Conservation (phyloP, 2,113 vertebrate species). For the Engraulis encrasicolus region DNA sequence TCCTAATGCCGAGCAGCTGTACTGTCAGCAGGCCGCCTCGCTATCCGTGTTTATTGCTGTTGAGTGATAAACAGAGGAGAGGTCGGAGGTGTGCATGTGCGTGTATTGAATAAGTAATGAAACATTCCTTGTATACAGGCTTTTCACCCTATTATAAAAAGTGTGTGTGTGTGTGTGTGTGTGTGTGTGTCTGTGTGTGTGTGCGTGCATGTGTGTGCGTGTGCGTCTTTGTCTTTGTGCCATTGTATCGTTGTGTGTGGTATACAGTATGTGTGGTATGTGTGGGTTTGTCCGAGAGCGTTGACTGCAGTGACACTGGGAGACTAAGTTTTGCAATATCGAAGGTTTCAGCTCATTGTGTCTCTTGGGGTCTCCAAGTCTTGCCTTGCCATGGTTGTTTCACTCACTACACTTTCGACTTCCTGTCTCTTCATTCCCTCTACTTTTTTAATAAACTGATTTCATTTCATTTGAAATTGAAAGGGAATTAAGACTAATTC, state of each 20-base stretch:
- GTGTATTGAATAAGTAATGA: too few species aligned
- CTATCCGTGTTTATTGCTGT: background rate
- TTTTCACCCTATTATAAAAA: too few species aligned
- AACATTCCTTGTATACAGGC: too few species aligned
- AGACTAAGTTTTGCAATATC: conserved; percentile 1
- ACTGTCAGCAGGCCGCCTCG: background rate
- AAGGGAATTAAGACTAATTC: conserved; percentile 14
- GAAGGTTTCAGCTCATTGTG: background rate
- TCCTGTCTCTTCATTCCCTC: background rate
- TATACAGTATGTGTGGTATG: background rate
- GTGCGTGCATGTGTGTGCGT: background rate
- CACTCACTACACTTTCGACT: background rate
- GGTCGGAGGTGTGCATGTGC: background rate
- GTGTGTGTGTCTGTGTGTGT: background rate
- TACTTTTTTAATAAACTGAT: conserved; percentile 8
- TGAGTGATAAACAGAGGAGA: background rate
- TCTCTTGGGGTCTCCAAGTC: background rate
- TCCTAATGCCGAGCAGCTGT: conserved; percentile 18
- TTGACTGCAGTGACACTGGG: background rate
- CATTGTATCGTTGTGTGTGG: background rate
- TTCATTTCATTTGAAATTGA: conserved; percentile 5
- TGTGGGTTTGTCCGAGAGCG: background rate
- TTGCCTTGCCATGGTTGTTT: background rate
- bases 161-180: background rate
- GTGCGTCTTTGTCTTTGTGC: background rate